Evolutionary conservation across 2,797 vertebrate genomes (phyloP).

Genomic region (Amphiprion clarkii): DNA sequence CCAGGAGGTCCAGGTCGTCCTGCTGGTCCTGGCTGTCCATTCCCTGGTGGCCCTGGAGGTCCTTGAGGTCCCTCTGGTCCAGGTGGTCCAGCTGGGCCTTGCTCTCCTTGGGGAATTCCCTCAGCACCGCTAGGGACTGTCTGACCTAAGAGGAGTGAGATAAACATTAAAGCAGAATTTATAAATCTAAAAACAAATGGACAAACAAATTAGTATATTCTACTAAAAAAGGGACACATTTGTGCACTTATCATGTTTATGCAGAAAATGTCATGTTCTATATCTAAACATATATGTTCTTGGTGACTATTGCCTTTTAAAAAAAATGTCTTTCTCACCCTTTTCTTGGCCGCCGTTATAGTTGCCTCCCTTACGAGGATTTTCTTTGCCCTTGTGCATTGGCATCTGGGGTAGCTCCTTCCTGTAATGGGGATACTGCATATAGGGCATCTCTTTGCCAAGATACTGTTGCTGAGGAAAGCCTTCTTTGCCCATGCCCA

Average conservation of each 20-base stretch:
- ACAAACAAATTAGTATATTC: not conserved
- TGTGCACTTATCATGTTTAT: not conserved
- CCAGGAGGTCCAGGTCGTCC: slow-evolving; percentile 91
- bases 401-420: slow-evolving; percentile 94
- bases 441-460: slow-evolving; percentile 92
- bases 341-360: slow-evolving; percentile 85
- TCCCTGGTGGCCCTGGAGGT: slow-evolving; percentile 91
- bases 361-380: slow-evolving; percentile 84
- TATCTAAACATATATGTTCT: not conserved
- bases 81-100: slow-evolving; percentile 82
- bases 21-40: slow-evolving; percentile 89
- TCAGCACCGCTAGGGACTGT: slow-evolving; percentile 80
- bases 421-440: slow-evolving; percentile 94
- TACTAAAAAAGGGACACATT: not conserved
- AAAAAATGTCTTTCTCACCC: slow-evolving; percentile 83
- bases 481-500: slow-evolving; percentile 91
- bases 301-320: not conserved
- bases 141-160: slow-evolving; percentile 71
- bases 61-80: slow-evolving; percentile 88
- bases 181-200: not conserved
- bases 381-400: slow-evolving; percentile 91
- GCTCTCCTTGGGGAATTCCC: slow-evolving; percentile 79
- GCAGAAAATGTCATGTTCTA: not conserved
- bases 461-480: slow-evolving; percentile 87
- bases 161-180: slow-evolving; percentile 26